A percentile compares a stretch with the other conserved stretches of the same genome.
phyloP scores from a whole-genome alignment of 2,113 vertebrate species.

The Leptosomus discolor region DNA sequence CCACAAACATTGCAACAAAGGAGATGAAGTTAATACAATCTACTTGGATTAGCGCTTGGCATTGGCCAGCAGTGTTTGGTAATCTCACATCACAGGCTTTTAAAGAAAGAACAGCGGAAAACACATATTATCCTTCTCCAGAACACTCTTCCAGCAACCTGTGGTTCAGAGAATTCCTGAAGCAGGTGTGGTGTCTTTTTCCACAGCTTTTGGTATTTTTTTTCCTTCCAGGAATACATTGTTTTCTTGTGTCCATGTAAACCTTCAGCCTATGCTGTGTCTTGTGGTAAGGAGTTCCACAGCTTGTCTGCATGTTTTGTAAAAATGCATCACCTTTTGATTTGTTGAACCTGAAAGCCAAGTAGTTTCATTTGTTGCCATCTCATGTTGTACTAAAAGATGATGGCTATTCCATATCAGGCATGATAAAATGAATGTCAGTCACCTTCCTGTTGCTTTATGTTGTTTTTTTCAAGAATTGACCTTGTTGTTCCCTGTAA shows the following conservation, averaged over 20 bases:
- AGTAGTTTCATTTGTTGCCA: neutral
- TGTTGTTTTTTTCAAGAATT: neutral
- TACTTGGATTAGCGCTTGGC: neutral
- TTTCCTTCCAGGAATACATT: neutral
- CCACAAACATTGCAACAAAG: neutral
- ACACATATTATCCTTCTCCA: neutral
- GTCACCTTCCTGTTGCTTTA: neutral
- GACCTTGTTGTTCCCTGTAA: neutral
- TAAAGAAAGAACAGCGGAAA: neutral
- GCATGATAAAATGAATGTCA: neutral
- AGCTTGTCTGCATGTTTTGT: neutral
- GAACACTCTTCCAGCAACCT: neutral
- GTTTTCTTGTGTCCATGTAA: neutral
- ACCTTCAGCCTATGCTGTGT: fast-evolving
- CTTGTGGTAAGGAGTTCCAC: neutral
- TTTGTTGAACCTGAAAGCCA: neutral
- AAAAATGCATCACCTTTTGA: neutral
- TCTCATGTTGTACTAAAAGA: neutral
- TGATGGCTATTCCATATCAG: neutral
- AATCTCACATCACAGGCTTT: neutral
- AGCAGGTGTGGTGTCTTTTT: neutral
- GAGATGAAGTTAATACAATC: neutral
- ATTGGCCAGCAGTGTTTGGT: neutral
- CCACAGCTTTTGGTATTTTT: neutral
- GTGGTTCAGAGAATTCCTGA: neutral